Evolutionary conservation across 2,113 vertebrate genomes (phyloP).

Genomic region (Malurus melanocephalus): DNA sequence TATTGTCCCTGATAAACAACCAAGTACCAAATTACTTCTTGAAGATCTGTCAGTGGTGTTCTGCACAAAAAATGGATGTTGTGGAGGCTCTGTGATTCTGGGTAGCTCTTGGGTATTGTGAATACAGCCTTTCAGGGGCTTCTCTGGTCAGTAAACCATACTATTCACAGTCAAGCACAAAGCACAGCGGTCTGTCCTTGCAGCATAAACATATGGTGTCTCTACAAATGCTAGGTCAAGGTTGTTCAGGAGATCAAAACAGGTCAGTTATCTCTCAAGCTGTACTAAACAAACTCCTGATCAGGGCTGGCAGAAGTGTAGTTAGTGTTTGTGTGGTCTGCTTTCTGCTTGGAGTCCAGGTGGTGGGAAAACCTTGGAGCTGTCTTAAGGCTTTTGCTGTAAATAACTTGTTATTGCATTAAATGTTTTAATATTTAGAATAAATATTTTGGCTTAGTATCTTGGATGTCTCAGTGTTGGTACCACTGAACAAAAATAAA

Average conservation of each 20-base stretch:
- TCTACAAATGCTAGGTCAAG: background rate
- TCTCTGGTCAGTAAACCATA: background rate
- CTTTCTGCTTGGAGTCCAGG: background rate
- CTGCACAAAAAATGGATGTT: background rate
- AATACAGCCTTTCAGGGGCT: background rate
- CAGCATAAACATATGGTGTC: slow-evolving; percentile 7
- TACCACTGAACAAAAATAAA: background rate
- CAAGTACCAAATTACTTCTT: background rate
- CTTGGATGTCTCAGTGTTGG: background rate
- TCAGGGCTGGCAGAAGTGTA: background rate
- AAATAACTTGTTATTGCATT: background rate
- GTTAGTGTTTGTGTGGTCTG: background rate
- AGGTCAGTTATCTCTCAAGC: background rate
- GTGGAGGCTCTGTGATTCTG: background rate
- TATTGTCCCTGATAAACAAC: background rate
- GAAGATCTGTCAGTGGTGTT: background rate
- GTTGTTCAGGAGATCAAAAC: slow-evolving; percentile 18
- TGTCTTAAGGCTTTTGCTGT: background rate
- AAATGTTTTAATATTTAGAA: background rate
- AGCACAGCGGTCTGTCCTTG: background rate
- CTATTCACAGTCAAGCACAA: background rate
- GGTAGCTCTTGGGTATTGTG: background rate
- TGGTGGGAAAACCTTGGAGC: background rate
- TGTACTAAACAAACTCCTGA: background rate
- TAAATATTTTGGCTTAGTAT: background rate